Conservation (phyloP, 2,113 vertebrate genomes). For the Malurus elegans region DNA sequence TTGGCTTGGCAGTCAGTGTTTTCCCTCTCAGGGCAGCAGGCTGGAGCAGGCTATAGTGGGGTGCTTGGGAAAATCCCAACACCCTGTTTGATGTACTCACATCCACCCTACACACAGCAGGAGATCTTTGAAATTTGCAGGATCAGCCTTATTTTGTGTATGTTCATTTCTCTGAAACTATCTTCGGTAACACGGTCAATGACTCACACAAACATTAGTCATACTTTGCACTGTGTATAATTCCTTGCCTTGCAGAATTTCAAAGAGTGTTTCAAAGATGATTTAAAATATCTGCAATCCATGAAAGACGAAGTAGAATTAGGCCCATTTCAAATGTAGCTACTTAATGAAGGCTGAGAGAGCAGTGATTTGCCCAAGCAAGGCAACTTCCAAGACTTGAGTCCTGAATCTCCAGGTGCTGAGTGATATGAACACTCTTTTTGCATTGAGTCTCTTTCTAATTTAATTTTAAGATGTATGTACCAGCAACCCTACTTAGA, state of each 20-base stretch:
- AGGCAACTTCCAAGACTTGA: background rate
- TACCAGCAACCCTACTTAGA: background rate
- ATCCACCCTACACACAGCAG: background rate
- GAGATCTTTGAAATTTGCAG: constrained; percentile 4
- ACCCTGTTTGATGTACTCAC: background rate
- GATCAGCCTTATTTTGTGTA: constrained; percentile 27
- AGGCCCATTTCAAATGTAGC: background rate
- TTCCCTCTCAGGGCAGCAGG: background rate
- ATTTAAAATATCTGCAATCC: background rate
- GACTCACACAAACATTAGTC: constrained; percentile 50
- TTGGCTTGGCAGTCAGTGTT: background rate
- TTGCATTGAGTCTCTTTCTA: background rate
- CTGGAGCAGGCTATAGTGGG: background rate
- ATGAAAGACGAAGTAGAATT: background rate
- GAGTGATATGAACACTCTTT: background rate
- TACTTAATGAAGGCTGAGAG: background rate
- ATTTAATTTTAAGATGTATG: background rate
- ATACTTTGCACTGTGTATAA: background rate
- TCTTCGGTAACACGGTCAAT: background rate
- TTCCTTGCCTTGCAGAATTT: constrained; percentile 38
- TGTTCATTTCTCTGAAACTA: constrained; percentile 2
- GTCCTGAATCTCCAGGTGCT: background rate
- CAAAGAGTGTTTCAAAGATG: background rate
- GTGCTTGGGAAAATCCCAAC: background rate
- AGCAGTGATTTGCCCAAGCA: background rate